A percentile compares a stretch with the other conserved stretches of the same genome.
Evolutionary conservation across 2,113 vertebrate genomes (phyloP).

Genomic region (Phaethornis superciliosus): DNA sequence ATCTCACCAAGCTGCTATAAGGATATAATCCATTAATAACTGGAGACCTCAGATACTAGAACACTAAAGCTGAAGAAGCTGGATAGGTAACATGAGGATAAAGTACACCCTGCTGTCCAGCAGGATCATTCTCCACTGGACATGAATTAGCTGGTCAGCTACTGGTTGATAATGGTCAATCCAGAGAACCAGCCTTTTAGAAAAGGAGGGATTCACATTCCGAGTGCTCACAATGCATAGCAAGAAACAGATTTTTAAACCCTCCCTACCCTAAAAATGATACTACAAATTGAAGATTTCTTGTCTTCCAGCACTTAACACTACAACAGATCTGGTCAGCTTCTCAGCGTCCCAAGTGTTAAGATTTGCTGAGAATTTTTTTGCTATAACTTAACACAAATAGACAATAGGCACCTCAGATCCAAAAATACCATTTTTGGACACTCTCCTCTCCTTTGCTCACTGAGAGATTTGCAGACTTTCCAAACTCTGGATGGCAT

Average conservation of each 20-base stretch:
- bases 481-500: not conserved
- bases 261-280: not conserved
- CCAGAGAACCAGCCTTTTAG: not conserved
- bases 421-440: not conserved
- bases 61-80: not conserved
- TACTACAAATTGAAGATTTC: not conserved
- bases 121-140: not conserved
- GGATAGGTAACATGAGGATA: not conserved
- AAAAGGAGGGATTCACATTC: not conserved
- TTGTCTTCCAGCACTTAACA: not conserved
- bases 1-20: not conserved
- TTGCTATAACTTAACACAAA: not conserved
- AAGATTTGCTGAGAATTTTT: not conserved
- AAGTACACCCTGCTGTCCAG: not conserved
- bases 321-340: rapidly evolving
- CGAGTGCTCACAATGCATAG: not conserved
- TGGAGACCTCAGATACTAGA: not conserved
- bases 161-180: not conserved
- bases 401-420: not conserved
- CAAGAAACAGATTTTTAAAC: not conserved
- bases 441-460: not conserved
- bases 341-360: not conserved
- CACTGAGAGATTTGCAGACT: not conserved
- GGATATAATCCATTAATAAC: not conserved
- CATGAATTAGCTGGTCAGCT: not conserved